Evolutionary conservation across 2,888 invertebrate genomes (phyloP).

Genomic region (Aspidapion aeneum): DNA sequence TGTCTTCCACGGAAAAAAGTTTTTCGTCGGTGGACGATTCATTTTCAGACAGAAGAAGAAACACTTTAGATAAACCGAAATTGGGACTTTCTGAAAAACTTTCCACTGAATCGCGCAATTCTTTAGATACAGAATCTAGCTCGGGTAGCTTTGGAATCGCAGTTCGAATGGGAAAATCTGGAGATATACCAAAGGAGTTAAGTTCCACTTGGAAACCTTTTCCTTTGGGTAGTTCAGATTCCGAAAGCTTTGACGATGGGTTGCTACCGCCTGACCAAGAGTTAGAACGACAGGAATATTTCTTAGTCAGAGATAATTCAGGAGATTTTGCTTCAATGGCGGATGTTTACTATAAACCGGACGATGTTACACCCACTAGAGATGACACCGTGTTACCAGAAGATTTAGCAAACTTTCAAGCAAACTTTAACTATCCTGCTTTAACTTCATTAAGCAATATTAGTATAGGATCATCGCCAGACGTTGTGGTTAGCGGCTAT

Average conservation of each 20-base stretch:
- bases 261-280: slow-evolving; percentile 75
- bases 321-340: slow-evolving; percentile 40
- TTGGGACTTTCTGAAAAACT: slow-evolving; percentile 43
- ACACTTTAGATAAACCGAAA: slow-evolving; percentile 41
- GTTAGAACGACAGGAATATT: slow-evolving; percentile 45
- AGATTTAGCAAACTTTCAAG: slow-evolving; percentile 72
- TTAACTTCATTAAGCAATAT: slow-evolving; percentile 53
- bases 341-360: slow-evolving; percentile 44
- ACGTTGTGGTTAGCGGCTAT: slow-evolving; percentile 60
- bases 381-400: slow-evolving; percentile 69
- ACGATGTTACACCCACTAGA: slow-evolving; percentile 53
- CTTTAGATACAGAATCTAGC: slow-evolving; percentile 72
- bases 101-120: slow-evolving; percentile 65
- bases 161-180: slow-evolving; percentile 54
- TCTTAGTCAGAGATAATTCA: slow-evolving; percentile 42
- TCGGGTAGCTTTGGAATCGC: slow-evolving; percentile 72
- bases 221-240: slow-evolving; percentile 80
- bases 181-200: slow-evolving; percentile 60
- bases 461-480: slow-evolving; percentile 55
- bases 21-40: slow-evolving; percentile 46
- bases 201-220: slow-evolving; percentile 82
- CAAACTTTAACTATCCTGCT: slow-evolving; percentile 69
- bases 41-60: slow-evolving; percentile 35
- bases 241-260: slow-evolving; percentile 81
- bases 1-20: slow-evolving; percentile 45